Percentiles rank a stretch among this genome's conserved stretches.
These are phyloP conservation scores for Hydrolagus colliei DNA, from an alignment of 2,797 vertebrate species.

Conservation along the genomic window DNA sequence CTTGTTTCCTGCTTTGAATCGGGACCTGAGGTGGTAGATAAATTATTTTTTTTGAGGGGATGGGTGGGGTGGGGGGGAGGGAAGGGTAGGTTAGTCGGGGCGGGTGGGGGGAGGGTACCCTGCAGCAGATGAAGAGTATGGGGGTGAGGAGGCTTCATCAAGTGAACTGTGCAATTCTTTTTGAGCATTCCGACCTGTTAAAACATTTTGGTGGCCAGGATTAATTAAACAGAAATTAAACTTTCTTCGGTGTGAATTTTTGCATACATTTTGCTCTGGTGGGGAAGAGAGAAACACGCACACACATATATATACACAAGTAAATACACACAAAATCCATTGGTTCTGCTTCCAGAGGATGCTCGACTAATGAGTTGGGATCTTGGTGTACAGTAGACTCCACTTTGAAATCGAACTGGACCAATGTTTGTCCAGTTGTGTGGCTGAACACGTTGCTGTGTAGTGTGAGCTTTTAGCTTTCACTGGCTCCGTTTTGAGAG, in stretches of 20 bases:
- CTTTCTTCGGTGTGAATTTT: not conserved
- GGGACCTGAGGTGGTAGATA: conserved; percentile 40
- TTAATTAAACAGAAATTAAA: conserved; percentile 28
- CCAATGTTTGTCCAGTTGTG: too few species aligned
- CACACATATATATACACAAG: too few species aligned
- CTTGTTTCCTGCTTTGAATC: not conserved
- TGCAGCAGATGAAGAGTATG: not conserved
- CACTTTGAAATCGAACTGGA: too few species aligned
- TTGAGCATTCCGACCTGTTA: conserved; percentile 17
- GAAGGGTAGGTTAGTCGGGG: conserved; percentile 31
- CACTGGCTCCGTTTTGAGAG: too few species aligned
- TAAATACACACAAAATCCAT: not conserved
- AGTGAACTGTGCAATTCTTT: conserved; percentile 20
- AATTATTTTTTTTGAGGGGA: conserved; percentile 34
- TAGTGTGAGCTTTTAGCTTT: too few species aligned
- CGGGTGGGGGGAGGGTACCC: conserved; percentile 4
- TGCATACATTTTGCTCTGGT: not conserved
- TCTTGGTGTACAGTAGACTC: too few species aligned
- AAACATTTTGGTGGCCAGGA: conserved; percentile 12
- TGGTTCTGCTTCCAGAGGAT: not conserved
- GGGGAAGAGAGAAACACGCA: not conserved
- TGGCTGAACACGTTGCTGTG: too few species aligned
- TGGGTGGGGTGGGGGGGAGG: conserved; percentile 30
- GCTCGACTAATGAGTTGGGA: too few species aligned
- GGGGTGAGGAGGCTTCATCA: not conserved